A percentile compares a stretch with the other conserved stretches of the same genome.
phyloP scores from a whole-genome alignment of 2,797 vertebrate species.

The Cyclura pinguis region DNA sequence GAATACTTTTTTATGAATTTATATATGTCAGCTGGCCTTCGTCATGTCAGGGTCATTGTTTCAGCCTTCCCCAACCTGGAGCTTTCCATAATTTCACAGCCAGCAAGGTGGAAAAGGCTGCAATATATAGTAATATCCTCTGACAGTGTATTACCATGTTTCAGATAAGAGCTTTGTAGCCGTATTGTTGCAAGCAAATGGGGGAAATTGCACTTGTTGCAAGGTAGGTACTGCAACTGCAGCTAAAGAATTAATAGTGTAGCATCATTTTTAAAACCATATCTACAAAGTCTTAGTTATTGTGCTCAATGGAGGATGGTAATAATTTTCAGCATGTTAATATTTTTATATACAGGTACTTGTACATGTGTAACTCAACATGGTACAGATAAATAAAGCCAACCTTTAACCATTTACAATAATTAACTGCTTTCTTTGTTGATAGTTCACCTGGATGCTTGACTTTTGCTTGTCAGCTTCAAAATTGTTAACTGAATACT shows the following conservation, averaged over 20 bases:
- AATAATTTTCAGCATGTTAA: neutral
- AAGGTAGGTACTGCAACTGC: neutral
- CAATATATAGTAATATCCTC: neutral
- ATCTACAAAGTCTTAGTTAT: neutral
- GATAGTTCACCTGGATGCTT: neutral
- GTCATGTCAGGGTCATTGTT: neutral
- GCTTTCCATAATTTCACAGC: neutral
- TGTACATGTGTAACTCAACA: neutral
- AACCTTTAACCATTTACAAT: neutral
- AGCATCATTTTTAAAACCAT: neutral
- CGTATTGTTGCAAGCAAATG: neutral
- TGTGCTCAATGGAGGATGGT: neutral
- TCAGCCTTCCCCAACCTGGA: neutral
- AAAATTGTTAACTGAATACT: neutral
- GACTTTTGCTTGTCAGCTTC: neutral
- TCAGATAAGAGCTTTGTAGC: neutral
- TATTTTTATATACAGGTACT: neutral
- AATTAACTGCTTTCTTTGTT: constrained; percentile 15
- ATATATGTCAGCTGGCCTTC: neutral
- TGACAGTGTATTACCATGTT: neutral
- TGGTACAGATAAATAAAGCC: neutral
- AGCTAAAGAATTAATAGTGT: neutral
- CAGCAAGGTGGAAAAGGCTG: neutral
- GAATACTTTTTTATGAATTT: neutral
- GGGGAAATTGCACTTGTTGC: neutral